These are phyloP conservation scores for Nomada lathburiana DNA, from an alignment of 2,888 invertebrate genomes.

Conservation along the genomic window DNA sequence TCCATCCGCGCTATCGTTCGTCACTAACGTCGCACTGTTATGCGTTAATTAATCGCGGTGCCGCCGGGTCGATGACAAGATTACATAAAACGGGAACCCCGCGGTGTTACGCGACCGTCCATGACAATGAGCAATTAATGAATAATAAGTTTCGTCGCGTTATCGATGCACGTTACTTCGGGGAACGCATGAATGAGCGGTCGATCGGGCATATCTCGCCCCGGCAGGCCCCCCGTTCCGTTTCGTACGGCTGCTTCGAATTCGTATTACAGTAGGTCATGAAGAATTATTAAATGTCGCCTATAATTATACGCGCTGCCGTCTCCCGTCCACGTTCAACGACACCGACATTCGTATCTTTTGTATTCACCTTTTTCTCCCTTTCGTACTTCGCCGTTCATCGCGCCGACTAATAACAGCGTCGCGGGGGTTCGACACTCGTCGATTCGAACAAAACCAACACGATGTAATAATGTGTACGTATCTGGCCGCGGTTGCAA, in stretches of 20 bases:
- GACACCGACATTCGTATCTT: constrained; percentile 32
- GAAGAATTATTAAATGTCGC: constrained; percentile 55
- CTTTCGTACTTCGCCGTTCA: not conserved
- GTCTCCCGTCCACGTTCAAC: constrained; percentile 35
- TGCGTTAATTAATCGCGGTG: constrained; percentile 49
- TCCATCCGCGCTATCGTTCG: constrained; percentile 20
- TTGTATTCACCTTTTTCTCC: not conserved
- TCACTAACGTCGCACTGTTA: constrained; percentile 33
- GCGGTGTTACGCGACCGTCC: constrained; percentile 39
- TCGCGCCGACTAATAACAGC: constrained; percentile 29
- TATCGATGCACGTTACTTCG: constrained; percentile 46
- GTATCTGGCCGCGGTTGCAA: too few species aligned
- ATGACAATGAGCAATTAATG: constrained; percentile 57
- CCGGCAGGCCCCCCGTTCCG: not conserved
- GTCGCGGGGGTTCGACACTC: not conserved
- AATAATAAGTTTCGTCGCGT: constrained; percentile 54
- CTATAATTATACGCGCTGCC: constrained; percentile 39
- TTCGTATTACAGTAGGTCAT: constrained; percentile 39
- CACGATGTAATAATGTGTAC: not conserved
- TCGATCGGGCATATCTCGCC: not conserved
- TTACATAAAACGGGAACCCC: constrained; percentile 17
- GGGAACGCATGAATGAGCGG: constrained; percentile 34
- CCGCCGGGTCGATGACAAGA: constrained; percentile 33
- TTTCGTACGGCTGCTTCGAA: constrained; percentile 11
- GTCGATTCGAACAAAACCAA: constrained; percentile 48